Percentiles rank a stretch among this genome's conserved stretches.
These are phyloP conservation scores for Clavelina lepadiformis DNA, from an alignment of 23 tunicate species.

Conservation along the genomic window DNA sequence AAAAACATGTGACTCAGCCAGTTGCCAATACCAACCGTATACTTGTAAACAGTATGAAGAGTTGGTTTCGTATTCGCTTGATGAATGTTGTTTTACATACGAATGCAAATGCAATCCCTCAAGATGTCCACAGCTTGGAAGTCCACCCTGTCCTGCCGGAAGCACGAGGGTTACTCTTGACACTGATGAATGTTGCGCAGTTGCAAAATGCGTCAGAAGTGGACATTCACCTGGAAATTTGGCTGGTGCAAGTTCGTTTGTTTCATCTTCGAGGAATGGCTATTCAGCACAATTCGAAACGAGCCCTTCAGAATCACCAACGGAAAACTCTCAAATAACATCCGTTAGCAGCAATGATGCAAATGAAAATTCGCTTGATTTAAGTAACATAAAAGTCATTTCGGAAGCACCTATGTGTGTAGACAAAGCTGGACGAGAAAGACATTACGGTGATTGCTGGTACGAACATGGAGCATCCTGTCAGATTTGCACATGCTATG, in stretches of 20 bases:
- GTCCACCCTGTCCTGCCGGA: constrained; percentile 73
- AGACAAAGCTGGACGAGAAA: constrained; percentile 28
- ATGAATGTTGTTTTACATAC: constrained; percentile 68
- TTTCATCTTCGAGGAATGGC: neutral
- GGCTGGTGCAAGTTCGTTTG: neutral
- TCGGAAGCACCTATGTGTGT: constrained; percentile 27
- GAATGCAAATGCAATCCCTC: constrained; percentile 92
- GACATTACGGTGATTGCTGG: constrained; percentile 57
- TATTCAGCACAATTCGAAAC: neutral
- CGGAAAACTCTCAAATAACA: neutral
- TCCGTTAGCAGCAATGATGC: neutral
- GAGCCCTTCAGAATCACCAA: neutral
- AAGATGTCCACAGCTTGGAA: constrained; percentile 41
- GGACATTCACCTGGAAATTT: neutral
- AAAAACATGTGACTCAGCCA: constrained; percentile 44
- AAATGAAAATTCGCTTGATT: neutral
- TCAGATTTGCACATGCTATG: constrained; percentile 45
- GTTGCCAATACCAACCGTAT: constrained; percentile 28
- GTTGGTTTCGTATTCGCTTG: constrained; percentile 33
- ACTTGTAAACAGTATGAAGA: constrained; percentile 62
- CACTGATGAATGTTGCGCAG: constrained; percentile 68
- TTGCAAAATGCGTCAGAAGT: constrained; percentile 57
- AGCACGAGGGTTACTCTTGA: constrained; percentile 56
- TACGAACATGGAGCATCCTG: constrained; percentile 43
- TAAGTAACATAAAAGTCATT: constrained; percentile 9